Percentiles rank a stretch among this genome's conserved stretches.
Evolutionary conservation across 2,888 invertebrate species (phyloP).

Genomic region (Tipula confusa): DNA sequence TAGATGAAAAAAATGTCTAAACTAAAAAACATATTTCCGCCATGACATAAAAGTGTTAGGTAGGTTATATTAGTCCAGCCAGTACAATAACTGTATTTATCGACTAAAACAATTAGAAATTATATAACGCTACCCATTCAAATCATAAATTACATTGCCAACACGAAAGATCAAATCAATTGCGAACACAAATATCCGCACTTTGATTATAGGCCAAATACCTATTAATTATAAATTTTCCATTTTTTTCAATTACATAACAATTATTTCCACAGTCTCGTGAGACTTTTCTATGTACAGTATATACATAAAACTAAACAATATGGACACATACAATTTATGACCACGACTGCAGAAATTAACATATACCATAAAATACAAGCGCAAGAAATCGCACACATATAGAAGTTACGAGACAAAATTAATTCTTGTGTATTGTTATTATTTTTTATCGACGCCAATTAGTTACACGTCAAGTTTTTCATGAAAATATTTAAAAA

Average conservation of each 20-base stretch:
- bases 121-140: too few species aligned
- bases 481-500: neutral
- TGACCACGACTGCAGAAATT: neutral
- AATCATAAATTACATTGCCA: too few species aligned
- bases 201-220: neutral
- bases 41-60: too few species aligned
- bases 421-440: neutral
- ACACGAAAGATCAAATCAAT: neutral
- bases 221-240: neutral
- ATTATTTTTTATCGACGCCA: neutral
- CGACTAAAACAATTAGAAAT: too few species aligned
- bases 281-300: neutral
- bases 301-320: neutral
- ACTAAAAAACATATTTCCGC: too few species aligned
- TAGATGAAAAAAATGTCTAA: too few species aligned
- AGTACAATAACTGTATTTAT: too few species aligned
- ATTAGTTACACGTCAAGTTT: conserved; percentile 5
- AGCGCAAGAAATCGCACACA: neutral
- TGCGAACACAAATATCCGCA: neutral
- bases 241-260: neutral
- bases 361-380: neutral
- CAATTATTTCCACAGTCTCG: neutral
- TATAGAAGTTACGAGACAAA: neutral
- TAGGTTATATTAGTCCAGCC: too few species aligned
- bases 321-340: neutral